Base-by-base conservation (phyloP, 2,888 invertebrate genomes). In the Sarcophaga variegata region DNA sequence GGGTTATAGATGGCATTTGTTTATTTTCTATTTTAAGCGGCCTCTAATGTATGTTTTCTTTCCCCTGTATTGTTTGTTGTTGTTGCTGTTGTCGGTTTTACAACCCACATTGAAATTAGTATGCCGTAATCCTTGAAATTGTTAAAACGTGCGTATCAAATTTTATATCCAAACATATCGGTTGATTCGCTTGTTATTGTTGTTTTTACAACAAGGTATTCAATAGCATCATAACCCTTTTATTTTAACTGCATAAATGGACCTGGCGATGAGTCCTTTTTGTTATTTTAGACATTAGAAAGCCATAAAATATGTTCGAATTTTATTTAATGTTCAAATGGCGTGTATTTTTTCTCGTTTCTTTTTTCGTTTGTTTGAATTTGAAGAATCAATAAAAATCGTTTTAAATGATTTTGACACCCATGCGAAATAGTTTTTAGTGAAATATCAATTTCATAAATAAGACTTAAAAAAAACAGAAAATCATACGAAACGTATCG, bases 71-170 rank as follows among this genome's bases (percentile, higher is more conserved):
- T 14, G 3, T 49, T 14, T 49, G 12, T 54, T 54, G 54, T 54
- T 60, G 25, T 27, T 72, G 63, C 27, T 77, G 22, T 81, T 70
- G 69, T 74, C 63, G 67, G 17, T 77, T 37, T 12, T 37, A 14
- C 47, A 81, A 67, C 79, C 62, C 82, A 82, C 60, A 76, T 66
- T 59, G 75, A 82, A 67, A 80, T 86, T 69, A 66, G 6, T 81
- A 74, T 74, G 63, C 60, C 67, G 62, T 84, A 81, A 87, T 87
- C 84, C 81, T 81, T 87, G 37, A 84, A 87, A 87, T 84, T 87
- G 84, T 63, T 81, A 54, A 78, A 87, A 87, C 87, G 87, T 87
- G 87, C 79, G 84, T 84, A 59, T 87, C 84, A 72, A 84, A 87
- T 87, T 87, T 84, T 84, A 84, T 84, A 47, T 84, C 47, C 75